Evolutionary conservation across 2,797 vertebrate genomes (phyloP).

Genomic region (Macropus fuliginosus): DNA sequence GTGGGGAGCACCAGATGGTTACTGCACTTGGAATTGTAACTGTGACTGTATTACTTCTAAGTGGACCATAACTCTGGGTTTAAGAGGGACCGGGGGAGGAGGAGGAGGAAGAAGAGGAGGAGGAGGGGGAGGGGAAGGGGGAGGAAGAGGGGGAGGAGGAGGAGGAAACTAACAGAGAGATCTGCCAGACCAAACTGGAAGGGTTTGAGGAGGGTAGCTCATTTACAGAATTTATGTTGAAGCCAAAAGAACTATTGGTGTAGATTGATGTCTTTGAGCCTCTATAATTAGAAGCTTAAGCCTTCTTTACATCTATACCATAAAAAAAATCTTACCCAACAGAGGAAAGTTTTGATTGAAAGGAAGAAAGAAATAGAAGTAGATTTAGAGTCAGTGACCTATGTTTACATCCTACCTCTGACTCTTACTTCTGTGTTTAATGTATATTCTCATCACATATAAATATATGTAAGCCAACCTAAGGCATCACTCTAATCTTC

Average conservation of each 20-base stretch:
- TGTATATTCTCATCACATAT: not conserved
- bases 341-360: not conserved
- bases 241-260: not conserved
- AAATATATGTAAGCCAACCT: not conserved
- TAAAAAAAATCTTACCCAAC: not conserved
- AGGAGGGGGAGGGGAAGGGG: accelerated
- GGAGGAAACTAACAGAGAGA: not conserved
- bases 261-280: not conserved
- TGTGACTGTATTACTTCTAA: not conserved
- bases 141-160: no score
- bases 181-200: not conserved
- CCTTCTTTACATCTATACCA: not conserved
- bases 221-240: not conserved
- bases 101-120: no score
- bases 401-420: not conserved
- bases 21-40: not conserved
- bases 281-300: not conserved
- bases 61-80: not conserved
- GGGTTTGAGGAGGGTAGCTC: not conserved
- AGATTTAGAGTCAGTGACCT: not conserved
- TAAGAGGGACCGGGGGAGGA: no score
- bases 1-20: no score
- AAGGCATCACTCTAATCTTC: not conserved
- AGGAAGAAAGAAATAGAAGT: not conserved
- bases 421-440: no score